phyloP scores from a whole-genome alignment of 2,888 invertebrate genomes.

The Xestia sexstrigata region DNA sequence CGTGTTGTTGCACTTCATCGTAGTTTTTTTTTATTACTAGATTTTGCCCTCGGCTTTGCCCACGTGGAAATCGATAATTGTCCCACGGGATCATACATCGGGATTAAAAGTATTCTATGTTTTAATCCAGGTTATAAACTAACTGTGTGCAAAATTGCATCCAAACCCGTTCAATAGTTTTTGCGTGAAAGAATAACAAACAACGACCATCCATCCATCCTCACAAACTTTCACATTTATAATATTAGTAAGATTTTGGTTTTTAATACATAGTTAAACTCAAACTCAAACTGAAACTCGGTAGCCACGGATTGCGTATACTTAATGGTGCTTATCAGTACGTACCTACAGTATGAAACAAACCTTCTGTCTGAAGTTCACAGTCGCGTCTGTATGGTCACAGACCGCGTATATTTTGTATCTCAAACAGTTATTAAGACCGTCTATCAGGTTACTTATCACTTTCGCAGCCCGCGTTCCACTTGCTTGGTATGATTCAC shows the following conservation, averaged over 20 bases:
- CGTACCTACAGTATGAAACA: not conserved
- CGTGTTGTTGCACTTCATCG: not conserved
- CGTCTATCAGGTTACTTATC: conserved; percentile 58
- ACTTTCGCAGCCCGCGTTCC: conserved; percentile 59
- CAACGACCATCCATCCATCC: no score
- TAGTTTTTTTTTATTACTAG: not conserved
- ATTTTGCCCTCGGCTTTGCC: no score
- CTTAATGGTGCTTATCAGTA: not conserved
- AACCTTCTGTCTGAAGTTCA: conserved; percentile 25
- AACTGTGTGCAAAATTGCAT: no score
- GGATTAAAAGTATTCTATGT: no score
- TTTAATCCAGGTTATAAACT: no score
- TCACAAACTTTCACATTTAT: no score
- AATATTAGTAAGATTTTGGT: not conserved
- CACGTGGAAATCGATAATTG: no score
- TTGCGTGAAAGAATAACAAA: no score
- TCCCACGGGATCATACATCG: no score
- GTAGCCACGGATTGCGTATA: no score
- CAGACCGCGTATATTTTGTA: conserved; percentile 25
- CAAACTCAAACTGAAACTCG: no score
- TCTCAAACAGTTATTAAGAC: conserved; percentile 42
- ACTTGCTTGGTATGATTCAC: conserved; percentile 74
- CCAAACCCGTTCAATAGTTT: no score
- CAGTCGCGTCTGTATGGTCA: not conserved
- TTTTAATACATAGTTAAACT: not conserved